Evolutionary conservation across 2,797 vertebrate species (phyloP).

Genomic region (Xenops minutus): DNA sequence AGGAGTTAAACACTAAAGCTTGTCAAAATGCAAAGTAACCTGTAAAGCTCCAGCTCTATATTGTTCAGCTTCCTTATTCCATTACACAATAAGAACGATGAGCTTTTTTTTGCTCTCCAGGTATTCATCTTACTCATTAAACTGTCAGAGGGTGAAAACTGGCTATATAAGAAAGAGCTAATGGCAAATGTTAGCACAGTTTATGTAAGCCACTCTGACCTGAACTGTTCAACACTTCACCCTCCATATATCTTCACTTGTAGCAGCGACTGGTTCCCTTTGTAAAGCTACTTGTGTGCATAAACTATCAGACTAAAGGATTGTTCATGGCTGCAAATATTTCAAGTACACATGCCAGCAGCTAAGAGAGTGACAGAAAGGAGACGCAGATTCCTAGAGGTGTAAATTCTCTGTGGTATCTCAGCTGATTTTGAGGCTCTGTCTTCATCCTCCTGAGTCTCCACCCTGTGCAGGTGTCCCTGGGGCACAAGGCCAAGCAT

Average conservation of each 20-base stretch:
- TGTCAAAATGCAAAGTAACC: not conserved
- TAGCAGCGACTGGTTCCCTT: not conserved
- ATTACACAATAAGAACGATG: not conserved
- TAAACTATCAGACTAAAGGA: not conserved
- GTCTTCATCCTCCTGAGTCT: not conserved
- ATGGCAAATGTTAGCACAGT: not conserved
- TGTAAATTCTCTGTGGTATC: not conserved
- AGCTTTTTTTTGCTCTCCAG: not conserved
- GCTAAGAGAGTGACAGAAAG: not conserved
- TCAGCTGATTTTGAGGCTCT: not conserved
- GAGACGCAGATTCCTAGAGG: not conserved
- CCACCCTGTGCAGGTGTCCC: not conserved
- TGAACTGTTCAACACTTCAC: not conserved
- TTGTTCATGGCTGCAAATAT: not conserved
- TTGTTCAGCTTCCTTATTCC: not conserved
- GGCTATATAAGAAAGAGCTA: not conserved
- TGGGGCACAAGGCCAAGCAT: not conserved
- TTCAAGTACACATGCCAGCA: not conserved
- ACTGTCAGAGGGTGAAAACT: not conserved
- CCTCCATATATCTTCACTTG: not conserved
- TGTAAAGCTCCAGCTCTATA: not conserved
- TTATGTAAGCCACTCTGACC: not conserved
- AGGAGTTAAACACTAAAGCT: not conserved
- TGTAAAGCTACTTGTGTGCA: not conserved
- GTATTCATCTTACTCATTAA: slow-evolving; percentile 17